Evolutionary conservation across 1,140 invertebrate genomes (phyloP).

Genomic region (Cylas formicarius): DNA sequence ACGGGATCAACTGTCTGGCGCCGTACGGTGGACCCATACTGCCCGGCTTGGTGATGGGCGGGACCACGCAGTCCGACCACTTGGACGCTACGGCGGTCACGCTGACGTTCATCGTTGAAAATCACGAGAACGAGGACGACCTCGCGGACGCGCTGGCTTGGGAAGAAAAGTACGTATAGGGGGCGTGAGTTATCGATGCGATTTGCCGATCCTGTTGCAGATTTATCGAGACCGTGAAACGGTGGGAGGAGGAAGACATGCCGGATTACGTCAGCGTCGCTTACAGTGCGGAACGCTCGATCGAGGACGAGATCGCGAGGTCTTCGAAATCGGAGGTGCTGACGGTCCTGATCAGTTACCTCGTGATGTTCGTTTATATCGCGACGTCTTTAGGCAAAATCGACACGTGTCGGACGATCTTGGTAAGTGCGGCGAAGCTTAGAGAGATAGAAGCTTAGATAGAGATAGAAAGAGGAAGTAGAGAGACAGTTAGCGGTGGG

Average conservation of each 20-base stretch:
- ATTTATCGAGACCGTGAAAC: conserved; percentile 71
- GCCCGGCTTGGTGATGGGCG: conserved; percentile 72
- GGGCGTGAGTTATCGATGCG: neutral
- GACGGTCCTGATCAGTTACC: conserved; percentile 80
- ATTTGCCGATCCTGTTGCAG: conserved; percentile 34
- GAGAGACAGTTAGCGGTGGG: too few relatives aligned
- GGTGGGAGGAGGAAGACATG: conserved; percentile 51
- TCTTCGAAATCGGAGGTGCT: conserved; percentile 71
- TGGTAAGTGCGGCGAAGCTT: conserved; percentile 45
- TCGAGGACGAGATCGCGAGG: conserved; percentile 80
- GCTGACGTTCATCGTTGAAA: conserved; percentile 71
- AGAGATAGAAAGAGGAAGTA: too few relatives aligned
- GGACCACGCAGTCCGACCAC: conserved; percentile 45
- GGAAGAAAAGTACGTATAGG: conserved; percentile 51
- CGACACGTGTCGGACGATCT: conserved; percentile 48
- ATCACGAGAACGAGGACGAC: conserved; percentile 46
- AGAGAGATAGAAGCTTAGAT: too few relatives aligned
- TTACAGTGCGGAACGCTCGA: conserved; percentile 76
- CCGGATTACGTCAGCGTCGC: conserved; percentile 65
- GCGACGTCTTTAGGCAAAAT: conserved; percentile 75
- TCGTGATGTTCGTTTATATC: conserved; percentile 91
- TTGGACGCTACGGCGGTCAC: conserved; percentile 58
- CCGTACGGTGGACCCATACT: conserved; percentile 79
- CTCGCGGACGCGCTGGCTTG: conserved; percentile 60
- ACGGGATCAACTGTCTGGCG: conserved; percentile 62